Percentiles rank a stretch among this genome's conserved stretches.
Evolutionary conservation across 2,113 vertebrate species (phyloP).

Genomic region (Colistium nudipinnis): DNA sequence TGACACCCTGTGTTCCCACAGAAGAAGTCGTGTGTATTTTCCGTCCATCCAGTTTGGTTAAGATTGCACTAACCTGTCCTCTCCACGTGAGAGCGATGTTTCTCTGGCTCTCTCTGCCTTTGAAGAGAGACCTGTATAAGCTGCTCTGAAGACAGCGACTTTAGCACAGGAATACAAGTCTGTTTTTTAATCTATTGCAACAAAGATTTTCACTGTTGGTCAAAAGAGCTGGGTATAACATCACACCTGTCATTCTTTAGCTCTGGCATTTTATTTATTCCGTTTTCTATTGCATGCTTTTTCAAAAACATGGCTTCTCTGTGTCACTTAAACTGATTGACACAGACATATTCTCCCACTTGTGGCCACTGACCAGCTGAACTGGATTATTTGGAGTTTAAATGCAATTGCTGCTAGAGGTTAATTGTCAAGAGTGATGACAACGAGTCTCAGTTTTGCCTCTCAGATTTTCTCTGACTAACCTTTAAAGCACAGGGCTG

Average conservation of each 20-base stretch:
- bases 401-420: background rate
- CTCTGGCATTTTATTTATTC: constrained; percentile 58
- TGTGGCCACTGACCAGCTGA: background rate
- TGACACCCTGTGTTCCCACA: background rate
- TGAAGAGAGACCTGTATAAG: constrained; percentile 45
- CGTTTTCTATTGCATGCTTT: constrained; percentile 25
- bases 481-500: constrained; percentile 12
- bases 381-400: background rate
- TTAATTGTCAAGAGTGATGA: background rate
- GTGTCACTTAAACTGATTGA: constrained; percentile 9
- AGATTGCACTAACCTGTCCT: constrained; percentile 73
- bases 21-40: constrained; percentile 30
- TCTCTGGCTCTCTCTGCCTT: constrained; percentile 21
- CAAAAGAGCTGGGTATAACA: constrained; percentile 17
- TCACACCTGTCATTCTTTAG: constrained; percentile 20
- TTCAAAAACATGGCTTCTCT: constrained; percentile 16
- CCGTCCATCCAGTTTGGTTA: constrained; percentile 66
- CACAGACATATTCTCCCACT: background rate
- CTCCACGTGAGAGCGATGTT: constrained; percentile 55
- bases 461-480: constrained; percentile 7
- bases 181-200: constrained; percentile 75
- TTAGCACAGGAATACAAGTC: constrained; percentile 67
- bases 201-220: constrained; percentile 49
- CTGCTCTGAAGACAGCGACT: constrained; percentile 52
- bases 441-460: background rate